phyloP scores from a whole-genome alignment of 2,797 vertebrate species.

The Anniella stebbinsi region DNA sequence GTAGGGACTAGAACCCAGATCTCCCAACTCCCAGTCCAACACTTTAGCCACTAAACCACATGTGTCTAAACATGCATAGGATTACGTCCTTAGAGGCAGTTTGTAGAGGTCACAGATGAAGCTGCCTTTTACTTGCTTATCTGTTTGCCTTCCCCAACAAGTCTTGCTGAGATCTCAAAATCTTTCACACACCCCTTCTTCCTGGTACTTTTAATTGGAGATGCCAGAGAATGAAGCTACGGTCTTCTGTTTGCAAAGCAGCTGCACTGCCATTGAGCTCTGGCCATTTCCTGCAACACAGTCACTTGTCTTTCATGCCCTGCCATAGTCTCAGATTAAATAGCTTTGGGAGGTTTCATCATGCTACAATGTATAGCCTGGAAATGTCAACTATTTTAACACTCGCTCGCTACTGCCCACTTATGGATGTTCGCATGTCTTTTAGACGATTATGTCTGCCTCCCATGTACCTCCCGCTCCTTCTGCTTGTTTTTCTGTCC shows the following conservation, averaged over 20 bases:
- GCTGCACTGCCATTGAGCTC: too few relatives aligned
- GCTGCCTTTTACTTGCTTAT: not conserved
- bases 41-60: too few relatives aligned
- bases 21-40: too few relatives aligned
- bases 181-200: not conserved
- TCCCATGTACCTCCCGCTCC: too few relatives aligned
- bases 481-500: too few relatives aligned
- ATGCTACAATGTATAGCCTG: not conserved
- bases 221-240: not conserved
- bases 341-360: not conserved
- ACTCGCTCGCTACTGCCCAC: too few relatives aligned
- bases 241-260: not conserved
- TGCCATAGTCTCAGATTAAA: not conserved
- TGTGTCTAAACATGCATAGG: too few relatives aligned
- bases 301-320: not conserved
- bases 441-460: too few relatives aligned
- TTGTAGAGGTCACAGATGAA: not conserved
- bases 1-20: too few relatives aligned
- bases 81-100: too few relatives aligned
- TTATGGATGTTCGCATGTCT: too few relatives aligned
- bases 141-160: not conserved
- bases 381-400: too few relatives aligned
- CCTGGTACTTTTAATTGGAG: not conserved
- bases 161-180: not conserved
- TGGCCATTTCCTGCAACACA: not conserved